A percentile compares a stretch with the other conserved stretches of the same genome.
Evolutionary conservation across 2,113 vertebrate species (phyloP).

Genomic region (Equus quagga): DNA sequence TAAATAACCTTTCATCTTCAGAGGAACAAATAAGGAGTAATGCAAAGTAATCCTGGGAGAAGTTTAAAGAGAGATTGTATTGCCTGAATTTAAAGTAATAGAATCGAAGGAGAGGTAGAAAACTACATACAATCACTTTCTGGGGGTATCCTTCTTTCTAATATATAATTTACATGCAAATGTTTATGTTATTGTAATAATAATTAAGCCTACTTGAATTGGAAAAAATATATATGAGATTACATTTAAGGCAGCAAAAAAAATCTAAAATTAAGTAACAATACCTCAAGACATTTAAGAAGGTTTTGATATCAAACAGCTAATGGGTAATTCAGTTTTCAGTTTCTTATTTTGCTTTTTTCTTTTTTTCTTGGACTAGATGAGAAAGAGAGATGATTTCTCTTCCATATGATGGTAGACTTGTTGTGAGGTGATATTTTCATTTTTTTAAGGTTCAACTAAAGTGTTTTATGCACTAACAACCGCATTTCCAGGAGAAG

Average conservation of each 20-base stretch:
- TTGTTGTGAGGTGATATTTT: slow-evolving; percentile 63
- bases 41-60: slow-evolving; percentile 79
- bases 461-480: slow-evolving; percentile 70
- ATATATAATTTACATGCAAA: slow-evolving; percentile 80
- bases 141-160: slow-evolving; percentile 61
- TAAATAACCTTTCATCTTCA: slow-evolving; percentile 87
- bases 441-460: slow-evolving; percentile 62
- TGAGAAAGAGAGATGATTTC: slow-evolving; percentile 64
- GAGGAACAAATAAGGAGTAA: slow-evolving; percentile 84
- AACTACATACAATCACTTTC: slow-evolving; percentile 74
- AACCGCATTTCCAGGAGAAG: slow-evolving; percentile 78
- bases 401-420: slow-evolving; percentile 14
- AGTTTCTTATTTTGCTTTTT: slow-evolving; percentile 72
- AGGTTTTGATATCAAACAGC: slow-evolving; percentile 69
- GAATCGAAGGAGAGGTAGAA: slow-evolving; percentile 47
- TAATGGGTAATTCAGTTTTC: slow-evolving; percentile 77
- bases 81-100: slow-evolving; percentile 83
- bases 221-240: slow-evolving; percentile 64
- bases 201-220: slow-evolving; percentile 75
- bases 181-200: slow-evolving; percentile 78
- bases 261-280: slow-evolving; percentile 74
- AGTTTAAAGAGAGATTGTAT: slow-evolving; percentile 83
- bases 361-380: slow-evolving; percentile 2
- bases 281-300: slow-evolving; percentile 43
- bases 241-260: slow-evolving; percentile 65